Base-by-base conservation (phyloP, 2,797 vertebrate species). In the Squalus acanthias region DNA sequence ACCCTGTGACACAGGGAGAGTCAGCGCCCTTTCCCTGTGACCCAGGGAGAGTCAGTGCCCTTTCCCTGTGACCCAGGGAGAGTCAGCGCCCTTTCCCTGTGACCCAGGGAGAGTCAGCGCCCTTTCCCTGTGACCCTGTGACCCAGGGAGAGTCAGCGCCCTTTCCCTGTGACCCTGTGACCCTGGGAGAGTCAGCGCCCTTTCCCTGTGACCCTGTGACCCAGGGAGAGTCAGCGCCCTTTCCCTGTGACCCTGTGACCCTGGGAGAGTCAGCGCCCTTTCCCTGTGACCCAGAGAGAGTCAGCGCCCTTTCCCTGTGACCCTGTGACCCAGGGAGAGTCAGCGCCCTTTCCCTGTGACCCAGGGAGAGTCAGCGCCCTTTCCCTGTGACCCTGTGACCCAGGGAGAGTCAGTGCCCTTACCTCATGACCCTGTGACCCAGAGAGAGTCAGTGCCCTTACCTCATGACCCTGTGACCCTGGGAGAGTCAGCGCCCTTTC, bases 201-300 rank as follows among this genome's bases (percentile, higher is more conserved):
- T 89, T 60, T 60, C 26, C 17, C 17, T 24, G 5, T 57, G 22
- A 22, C 5, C 39, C 4, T 13, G 46, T 82, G 39, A 50, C 5
- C 33, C 29, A 15, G 12, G 74, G 60, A 63, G 60, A 63, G 10
- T 76, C 10, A 33, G 33, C 33, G 12, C 74, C 60, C 53, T 57
- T 57, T 57, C 53, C 2, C 53, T 5, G 9, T 63, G 60, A 63
- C 53, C 2, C 53, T 5, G 9, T 63, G 60, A 63, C 29, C 39
- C 39, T 0, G 39, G 39, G 39, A 39, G 39, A 39, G 39, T 39
- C 39, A 39, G 39, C 0, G 39, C 39, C 39, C 39, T 39, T 39
- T n/a, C n/a, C 96, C 97, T 97, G 96, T 70, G 87, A 63, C 96
- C 96, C 20, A 96, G 29, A 26, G 72, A 97, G 67, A 76, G 24